Percentiles rank a stretch among this genome's conserved stretches.
Evolutionary conservation across 2,888 invertebrate species (phyloP).

Genomic region (Eupithecia subumbrata): DNA sequence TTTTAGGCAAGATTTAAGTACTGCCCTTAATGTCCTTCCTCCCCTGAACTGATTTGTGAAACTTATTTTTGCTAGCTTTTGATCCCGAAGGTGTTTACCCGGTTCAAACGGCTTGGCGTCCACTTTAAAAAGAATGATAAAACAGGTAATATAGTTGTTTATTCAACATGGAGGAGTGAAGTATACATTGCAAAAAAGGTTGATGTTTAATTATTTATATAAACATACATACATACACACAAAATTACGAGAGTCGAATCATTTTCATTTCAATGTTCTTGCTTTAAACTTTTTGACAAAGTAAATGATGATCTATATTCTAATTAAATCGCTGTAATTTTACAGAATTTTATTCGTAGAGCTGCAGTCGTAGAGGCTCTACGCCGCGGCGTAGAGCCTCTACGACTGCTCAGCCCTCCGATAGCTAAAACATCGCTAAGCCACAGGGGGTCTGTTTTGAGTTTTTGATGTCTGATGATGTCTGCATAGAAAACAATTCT

Average conservation of each 20-base stretch:
- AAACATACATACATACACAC: too few relatives aligned
- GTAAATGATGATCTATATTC: too few relatives aligned
- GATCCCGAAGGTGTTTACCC: constrained; percentile 25
- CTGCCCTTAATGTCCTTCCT: constrained; percentile 57
- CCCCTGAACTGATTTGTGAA: constrained; percentile 49
- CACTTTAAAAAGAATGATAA: background rate
- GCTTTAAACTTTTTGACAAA: background rate
- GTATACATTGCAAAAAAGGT: background rate
- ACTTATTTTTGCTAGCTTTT: constrained; percentile 51
- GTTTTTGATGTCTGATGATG: too few relatives aligned
- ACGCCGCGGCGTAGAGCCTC: too few relatives aligned
- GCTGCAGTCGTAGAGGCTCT: too few relatives aligned
- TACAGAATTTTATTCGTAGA: background rate
- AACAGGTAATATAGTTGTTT: background rate
- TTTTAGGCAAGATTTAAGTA: constrained; percentile 70
- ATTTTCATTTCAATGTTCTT: background rate
- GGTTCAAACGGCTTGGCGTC: background rate
- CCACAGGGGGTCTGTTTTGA: too few relatives aligned
- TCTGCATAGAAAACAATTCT: too few relatives aligned
- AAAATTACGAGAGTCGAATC: background rate
- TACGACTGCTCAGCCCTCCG: too few relatives aligned
- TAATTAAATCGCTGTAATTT: too few relatives aligned
- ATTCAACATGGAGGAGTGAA: background rate
- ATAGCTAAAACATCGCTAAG: too few relatives aligned
- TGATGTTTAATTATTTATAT: too few relatives aligned